Percentiles rank a stretch among this genome's conserved stretches.
phyloP scores from a whole-genome alignment of 2,113 vertebrate genomes.

The Podarcis raffonei region DNA sequence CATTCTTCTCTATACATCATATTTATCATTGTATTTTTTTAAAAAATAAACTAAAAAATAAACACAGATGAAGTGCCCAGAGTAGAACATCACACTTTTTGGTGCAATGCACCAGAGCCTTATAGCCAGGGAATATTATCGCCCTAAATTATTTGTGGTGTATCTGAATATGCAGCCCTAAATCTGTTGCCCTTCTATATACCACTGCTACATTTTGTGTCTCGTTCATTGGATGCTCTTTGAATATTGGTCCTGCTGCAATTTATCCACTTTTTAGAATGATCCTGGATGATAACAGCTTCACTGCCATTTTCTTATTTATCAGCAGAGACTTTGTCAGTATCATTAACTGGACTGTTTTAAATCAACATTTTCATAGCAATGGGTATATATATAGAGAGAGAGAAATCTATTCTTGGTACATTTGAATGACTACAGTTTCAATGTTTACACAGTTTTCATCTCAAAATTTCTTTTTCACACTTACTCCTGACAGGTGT shows the following conservation, averaged over 20 bases:
- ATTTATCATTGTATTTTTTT: background rate
- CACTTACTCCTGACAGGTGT: background rate
- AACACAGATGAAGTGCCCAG: conserved; percentile 31
- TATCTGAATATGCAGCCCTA: conserved; percentile 39
- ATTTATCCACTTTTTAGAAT: conserved; percentile 5
- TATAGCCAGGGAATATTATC: background rate
- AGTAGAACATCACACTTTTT: background rate
- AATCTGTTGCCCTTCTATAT: background rate
- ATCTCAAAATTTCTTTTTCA: background rate
- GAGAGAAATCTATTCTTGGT: conserved; percentile 20
- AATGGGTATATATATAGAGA: conserved; percentile 8
- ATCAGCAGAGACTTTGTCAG: conserved; percentile 15
- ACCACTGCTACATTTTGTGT: background rate
- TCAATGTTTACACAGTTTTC: conserved; percentile 14
- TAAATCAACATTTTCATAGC: conserved; percentile 31
- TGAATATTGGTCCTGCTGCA: conserved; percentile 16
- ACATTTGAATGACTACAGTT: conserved; percentile 16
- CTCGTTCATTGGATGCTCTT: background rate
- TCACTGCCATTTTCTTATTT: background rate
- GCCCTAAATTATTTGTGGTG: conserved; percentile 6
- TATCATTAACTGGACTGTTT: conserved; percentile 38
- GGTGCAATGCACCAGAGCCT: conserved; percentile 43
- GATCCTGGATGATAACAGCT: conserved; percentile 5
- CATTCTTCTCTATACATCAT: background rate
- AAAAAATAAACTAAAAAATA: background rate